Conservation (phyloP, 2,797 vertebrate species). For the Sebastes minor region DNA sequence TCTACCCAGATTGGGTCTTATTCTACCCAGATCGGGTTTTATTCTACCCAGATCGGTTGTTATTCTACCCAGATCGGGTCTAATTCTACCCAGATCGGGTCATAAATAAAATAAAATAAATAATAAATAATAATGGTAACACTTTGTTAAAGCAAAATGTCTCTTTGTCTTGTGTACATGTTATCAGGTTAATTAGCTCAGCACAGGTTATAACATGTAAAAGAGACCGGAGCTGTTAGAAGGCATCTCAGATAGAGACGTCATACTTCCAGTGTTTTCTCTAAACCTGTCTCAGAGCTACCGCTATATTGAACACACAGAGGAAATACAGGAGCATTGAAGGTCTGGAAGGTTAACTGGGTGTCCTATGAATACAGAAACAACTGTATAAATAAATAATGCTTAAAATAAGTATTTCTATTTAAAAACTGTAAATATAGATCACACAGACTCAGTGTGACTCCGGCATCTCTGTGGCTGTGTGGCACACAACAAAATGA, state of each 20-base stretch:
- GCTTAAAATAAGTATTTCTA: background rate
- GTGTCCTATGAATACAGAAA: background rate
- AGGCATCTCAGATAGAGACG: background rate
- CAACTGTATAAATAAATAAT: background rate
- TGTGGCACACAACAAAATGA: background rate
- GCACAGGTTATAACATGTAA: background rate
- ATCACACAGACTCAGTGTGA: background rate
- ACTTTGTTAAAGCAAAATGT: background rate
- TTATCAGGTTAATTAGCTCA: background rate
- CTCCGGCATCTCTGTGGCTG: background rate
- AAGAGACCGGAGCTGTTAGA: background rate
- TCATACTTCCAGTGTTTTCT: background rate
- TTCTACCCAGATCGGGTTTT: rapidly evolving
- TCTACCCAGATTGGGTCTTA: too few species aligned
- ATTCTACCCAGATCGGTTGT: too few species aligned
- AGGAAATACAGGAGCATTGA: conserved; percentile 6
- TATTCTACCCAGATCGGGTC: too few species aligned
- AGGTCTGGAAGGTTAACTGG: conserved; percentile 9
- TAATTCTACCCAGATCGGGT: too few species aligned
- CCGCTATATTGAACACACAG: background rate
- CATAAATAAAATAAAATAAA: too few species aligned
- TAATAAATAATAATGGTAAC: background rate
- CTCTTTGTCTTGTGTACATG: too few species aligned
- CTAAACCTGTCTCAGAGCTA: background rate
- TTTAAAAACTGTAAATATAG: background rate